A percentile compares a stretch with the other conserved stretches of the same genome.
These are phyloP conservation scores for Cantharis nigra DNA, from an alignment of 2,888 invertebrate genomes.

Conservation along the genomic window DNA sequence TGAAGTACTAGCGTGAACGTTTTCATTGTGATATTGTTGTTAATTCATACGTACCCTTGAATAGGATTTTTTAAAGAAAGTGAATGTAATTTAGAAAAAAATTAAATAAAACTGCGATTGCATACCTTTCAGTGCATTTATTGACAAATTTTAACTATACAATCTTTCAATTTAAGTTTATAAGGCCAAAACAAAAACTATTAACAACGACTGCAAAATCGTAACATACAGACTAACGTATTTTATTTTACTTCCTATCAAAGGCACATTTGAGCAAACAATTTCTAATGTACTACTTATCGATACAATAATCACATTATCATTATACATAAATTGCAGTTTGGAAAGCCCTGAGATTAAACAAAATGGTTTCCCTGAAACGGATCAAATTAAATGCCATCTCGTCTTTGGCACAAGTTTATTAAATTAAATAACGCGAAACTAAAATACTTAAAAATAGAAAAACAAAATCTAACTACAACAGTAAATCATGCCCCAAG, in stretches of 20 bases:
- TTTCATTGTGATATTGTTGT: not conserved
- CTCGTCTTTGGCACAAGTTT: not conserved
- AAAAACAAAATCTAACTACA: conserved; percentile 33
- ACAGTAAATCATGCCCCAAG: conserved; percentile 42
- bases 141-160: conserved; percentile 2
- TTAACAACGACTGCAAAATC: not conserved
- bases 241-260: not conserved
- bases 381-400: not conserved
- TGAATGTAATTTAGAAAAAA: not conserved
- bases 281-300: conserved; percentile 45
- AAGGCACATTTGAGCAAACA: conserved; percentile 55
- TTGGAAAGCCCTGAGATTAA: conserved; percentile 33
- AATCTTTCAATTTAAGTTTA: conserved; percentile 19
- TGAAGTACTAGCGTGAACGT: not conserved
- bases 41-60: not conserved
- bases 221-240: not conserved
- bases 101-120: not conserved
- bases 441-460: not conserved
- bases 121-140: not conserved
- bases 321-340: conserved; percentile 31
- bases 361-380: conserved; percentile 8
- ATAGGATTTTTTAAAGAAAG: not conserved
- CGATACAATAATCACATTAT: conserved; percentile 26
- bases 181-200: conserved; percentile 4
- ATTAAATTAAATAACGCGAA: not conserved